phyloP scores from a whole-genome alignment of 2,113 vertebrate species.

The Eublepharis macularius region DNA sequence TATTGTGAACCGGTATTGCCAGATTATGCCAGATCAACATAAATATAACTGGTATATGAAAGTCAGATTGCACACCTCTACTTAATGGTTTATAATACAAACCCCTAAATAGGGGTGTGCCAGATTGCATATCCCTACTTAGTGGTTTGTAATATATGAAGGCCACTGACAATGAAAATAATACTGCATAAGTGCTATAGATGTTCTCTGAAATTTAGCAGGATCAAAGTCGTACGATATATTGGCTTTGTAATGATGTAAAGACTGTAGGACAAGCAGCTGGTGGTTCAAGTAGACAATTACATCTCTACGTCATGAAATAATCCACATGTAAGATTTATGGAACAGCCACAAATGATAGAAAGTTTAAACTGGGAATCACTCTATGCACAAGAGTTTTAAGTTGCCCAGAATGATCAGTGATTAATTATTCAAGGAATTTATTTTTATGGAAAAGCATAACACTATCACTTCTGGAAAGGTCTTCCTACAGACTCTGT shows the following conservation, averaged over 20 bases:
- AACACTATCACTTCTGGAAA: not conserved
- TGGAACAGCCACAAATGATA: not conserved
- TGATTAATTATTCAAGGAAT: not conserved
- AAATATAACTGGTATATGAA: no score
- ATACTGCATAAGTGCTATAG: not conserved
- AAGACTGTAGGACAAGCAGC: slow-evolving; percentile 27
- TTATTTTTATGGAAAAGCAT: not conserved
- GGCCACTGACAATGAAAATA: not conserved
- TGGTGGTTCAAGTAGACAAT: slow-evolving; percentile 14
- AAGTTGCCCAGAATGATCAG: not conserved
- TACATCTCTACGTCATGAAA: slow-evolving; percentile 4
- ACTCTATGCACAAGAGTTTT: not conserved
- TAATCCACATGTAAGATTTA: not conserved
- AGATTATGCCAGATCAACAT: no score
- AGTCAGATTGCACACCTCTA: no score
- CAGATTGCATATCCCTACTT: no score
- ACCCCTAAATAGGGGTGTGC: no score
- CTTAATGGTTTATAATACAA: no score
- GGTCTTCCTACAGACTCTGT: not conserved
- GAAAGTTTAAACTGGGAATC: not conserved
- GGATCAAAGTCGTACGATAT: slow-evolving; percentile 2
- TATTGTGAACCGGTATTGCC: no score
- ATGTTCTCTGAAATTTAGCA: slow-evolving; percentile 3
- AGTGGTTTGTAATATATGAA: not conserved
- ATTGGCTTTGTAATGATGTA: slow-evolving; percentile 31